Percentiles rank a stretch among this genome's conserved stretches.
Conservation (phyloP, 2,797 vertebrate species). For the Sebastiscus albofasciatus region DNA sequence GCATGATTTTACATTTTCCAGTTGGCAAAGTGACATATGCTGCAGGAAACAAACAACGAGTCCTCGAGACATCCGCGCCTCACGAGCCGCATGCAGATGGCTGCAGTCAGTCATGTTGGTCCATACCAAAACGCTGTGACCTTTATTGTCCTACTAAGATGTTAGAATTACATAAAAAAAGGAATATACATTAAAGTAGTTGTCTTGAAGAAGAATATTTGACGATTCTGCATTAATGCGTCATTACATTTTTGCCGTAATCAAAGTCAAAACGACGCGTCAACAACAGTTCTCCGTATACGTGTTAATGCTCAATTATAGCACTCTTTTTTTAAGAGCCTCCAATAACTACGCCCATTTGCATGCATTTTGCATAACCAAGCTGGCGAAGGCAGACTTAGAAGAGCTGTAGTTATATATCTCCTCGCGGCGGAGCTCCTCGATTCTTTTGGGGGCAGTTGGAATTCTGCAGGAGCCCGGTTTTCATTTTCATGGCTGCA, state of each 20-base stretch:
- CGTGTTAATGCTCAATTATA: slow-evolving; percentile 67
- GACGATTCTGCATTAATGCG: slow-evolving; percentile 27
- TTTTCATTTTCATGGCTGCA: slow-evolving; percentile 77
- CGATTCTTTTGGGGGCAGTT: slow-evolving; percentile 73
- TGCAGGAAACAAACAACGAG: slow-evolving; percentile 66
- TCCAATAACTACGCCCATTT: slow-evolving; percentile 61
- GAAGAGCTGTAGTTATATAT: slow-evolving; percentile 59
- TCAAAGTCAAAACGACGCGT: slow-evolving; percentile 66
- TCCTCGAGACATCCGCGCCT: slow-evolving; percentile 36
- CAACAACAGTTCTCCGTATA: slow-evolving; percentile 49
- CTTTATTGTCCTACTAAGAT: slow-evolving; percentile 9
- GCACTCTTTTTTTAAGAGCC: slow-evolving; percentile 46
- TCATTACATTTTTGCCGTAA: slow-evolving; percentile 43
- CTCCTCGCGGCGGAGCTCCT: slow-evolving; percentile 58
- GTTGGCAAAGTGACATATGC: slow-evolving; percentile 78
- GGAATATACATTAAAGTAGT: background rate
- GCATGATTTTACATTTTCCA: slow-evolving; percentile 79
- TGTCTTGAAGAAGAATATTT: slow-evolving; percentile 1
- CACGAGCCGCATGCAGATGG: slow-evolving; percentile 19
- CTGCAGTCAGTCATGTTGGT: slow-evolving; percentile 13
- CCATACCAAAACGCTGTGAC: slow-evolving; percentile 10
- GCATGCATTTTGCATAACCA: slow-evolving; percentile 75
- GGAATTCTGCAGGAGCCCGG: slow-evolving; percentile 68
- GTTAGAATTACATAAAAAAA: background rate
- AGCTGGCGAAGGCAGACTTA: slow-evolving; percentile 46